A percentile compares a stretch with the other conserved stretches of the same genome.
These are phyloP conservation scores for Antennarius maculatus DNA, from an alignment of 2,797 vertebrate genomes.

Conservation along the genomic window DNA sequence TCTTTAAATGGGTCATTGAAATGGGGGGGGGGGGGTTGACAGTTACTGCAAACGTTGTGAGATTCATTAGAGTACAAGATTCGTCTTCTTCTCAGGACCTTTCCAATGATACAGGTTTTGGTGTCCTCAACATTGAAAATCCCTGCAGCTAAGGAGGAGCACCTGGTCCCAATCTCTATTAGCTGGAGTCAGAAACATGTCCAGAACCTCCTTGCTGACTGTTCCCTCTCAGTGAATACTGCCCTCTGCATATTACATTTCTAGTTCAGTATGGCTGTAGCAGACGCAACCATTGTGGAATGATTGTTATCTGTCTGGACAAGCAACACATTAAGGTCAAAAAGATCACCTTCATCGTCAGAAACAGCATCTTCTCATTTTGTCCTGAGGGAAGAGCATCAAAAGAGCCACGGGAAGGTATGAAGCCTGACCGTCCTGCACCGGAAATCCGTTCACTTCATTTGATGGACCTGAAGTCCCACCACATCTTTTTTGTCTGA, in stretches of 20 bases:
- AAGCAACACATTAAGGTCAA: constrained; percentile 59
- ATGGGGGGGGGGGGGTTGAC: neutral
- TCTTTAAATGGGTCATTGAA: constrained; percentile 71
- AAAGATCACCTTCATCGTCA: constrained; percentile 51
- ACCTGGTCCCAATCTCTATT: constrained; percentile 46
- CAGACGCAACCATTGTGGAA: constrained; percentile 54
- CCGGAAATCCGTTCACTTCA: neutral
- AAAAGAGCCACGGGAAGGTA: constrained; percentile 18
- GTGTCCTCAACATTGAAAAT: constrained; percentile 50
- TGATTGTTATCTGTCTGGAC: constrained; percentile 69
- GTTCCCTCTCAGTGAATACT: constrained; percentile 47
- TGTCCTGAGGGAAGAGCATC: constrained; percentile 40
- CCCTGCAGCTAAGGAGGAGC: constrained; percentile 39
- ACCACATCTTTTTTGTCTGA: no score
- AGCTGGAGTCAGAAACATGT: constrained; percentile 35
- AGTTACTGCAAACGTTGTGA: constrained; percentile 23
- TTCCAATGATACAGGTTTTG: constrained; percentile 58
- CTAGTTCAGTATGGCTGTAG: constrained; percentile 25
- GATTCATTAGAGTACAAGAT: constrained; percentile 37
- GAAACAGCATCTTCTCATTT: constrained; percentile 48
- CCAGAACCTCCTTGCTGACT: constrained; percentile 39
- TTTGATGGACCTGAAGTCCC: no score
- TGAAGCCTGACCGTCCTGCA: neutral
- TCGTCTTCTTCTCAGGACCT: constrained; percentile 43
- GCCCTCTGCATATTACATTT: constrained; percentile 1